Conservation (phyloP, 2,113 vertebrate genomes). For the Neoarius graeffei region DNA sequence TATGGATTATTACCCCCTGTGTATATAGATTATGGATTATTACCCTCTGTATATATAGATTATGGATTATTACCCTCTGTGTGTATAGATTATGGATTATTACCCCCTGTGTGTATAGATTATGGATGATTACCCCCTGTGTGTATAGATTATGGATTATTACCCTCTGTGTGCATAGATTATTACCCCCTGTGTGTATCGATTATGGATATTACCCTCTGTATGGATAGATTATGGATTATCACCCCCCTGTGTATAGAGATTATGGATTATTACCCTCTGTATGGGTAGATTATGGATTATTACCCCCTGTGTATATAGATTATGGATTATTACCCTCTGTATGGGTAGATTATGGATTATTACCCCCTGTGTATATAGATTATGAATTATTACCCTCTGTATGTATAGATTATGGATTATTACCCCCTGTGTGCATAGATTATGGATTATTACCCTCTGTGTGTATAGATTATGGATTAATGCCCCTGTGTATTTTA, state of each 20-base stretch:
- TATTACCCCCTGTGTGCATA: not conserved
- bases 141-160: too few species aligned
- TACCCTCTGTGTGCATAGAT: too few species aligned
- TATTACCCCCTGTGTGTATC: too few species aligned
- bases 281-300: not conserved
- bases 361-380: not conserved
- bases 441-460: not conserved
- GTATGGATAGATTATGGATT: not conserved
- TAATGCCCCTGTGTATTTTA: not conserved
- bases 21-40: too few species aligned
- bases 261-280: not conserved
- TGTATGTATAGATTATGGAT: not conserved
- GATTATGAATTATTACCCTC: not conserved
- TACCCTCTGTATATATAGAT: too few species aligned
- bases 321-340: not conserved
- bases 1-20: too few species aligned
- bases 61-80: too few species aligned
- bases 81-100: too few species aligned
- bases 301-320: not conserved
- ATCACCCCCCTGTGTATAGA: not conserved
- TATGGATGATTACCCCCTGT: too few species aligned
- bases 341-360: not conserved
- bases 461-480: not conserved
- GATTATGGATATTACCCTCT: too few species aligned
- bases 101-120: too few species aligned